Base-by-base conservation (phyloP, 2,797 vertebrate genomes). In the Acipenser ruthenus region DNA sequence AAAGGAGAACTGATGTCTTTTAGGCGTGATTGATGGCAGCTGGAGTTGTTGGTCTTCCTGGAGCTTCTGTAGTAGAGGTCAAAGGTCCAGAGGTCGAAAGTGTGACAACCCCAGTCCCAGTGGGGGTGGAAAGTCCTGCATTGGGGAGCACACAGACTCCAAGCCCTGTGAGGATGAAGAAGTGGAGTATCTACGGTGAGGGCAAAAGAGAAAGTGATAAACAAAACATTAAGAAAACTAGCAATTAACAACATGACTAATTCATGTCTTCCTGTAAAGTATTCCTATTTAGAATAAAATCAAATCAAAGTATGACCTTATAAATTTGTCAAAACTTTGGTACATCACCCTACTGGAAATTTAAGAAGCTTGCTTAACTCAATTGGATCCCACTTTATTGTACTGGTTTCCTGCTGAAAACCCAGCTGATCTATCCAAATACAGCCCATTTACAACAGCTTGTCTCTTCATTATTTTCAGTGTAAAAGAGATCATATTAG, bases 1-100 rank as follows among this genome's bases (percentile, higher is more conserved):
- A 37, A 37, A 37, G 23, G 23, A 37, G 23, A 37, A 37, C 23
- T 37, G 23, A 37, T 61, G n/a, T 65, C 13, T 69, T 23, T 9
- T 67, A 93, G 92, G 84, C 11, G 82, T 83, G 67, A 77, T 90
- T 52, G 88, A 95, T 64, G 95, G 95, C 63, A 73, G 74, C 50
- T 98, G 96, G 95, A 94, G 78, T 73, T 99, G 96, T 79, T 99
- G 96, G 95, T 92, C 94, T 1, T 77, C 87, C 48, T 97, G 95
- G 95, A 80, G 81, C 18, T 48, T 86, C 61, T 98, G 95, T 72
- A 81, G 83, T 62, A 71, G 69, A 47, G 90, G 89, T 71, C 90
- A 85, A 65, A 93, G 80, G 79, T 83, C 80, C 49, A 90, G 94
- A 71, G 87, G 67, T 10, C 77, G 94, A 10, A 70, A 37, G 6